Base-by-base conservation (phyloP, 2,797 vertebrate genomes). In the Agapornis canus region DNA sequence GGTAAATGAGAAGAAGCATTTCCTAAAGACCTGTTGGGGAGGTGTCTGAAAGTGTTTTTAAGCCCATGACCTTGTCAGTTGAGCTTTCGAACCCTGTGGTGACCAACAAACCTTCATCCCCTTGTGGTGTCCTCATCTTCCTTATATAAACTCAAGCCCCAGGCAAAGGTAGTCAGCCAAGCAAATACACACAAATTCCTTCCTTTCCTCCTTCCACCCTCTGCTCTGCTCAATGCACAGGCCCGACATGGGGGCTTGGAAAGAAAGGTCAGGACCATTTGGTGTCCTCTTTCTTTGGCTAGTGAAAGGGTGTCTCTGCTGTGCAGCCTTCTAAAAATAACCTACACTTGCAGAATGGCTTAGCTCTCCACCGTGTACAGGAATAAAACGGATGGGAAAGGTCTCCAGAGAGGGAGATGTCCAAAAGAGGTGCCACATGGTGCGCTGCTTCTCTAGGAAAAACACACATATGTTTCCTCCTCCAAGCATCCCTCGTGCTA, bases 221-320 rank as follows among this genome's bases (percentile, higher is more conserved):
- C 79, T 0, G 1, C 86, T 80, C 69, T 26, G 48, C 86, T 76
- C 79, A 22, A 6, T 59, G 69, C 86, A 43, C 0, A 1, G 32
- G 42, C 94, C 71, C 84, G 0, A 84, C 85, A 79, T 72, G 94
- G 79, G 89, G 95, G 89, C 91, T 92, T 92, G 89, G 87, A 94
- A 21, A 76, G 73, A 96, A 97, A 97, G 95, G 94, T 96, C 96
- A 96, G 92, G 59, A 52, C 95, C 95, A 96, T 96, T 91, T 95
- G 95, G 95, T 96, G 82, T 97, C 92, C 82, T 86, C 95, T 96
- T 93, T 79, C 92, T 91, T 92, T 94, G 95, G 95, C 96, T 60
- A 70, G 29, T 64, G 80, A 84, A 82, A 92, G 35, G 35, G 77
- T 68, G 29, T 63, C 91, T 90, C 96, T 94, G 85, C 95, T 96